A percentile compares a stretch with the other conserved stretches of the same genome.
These are phyloP conservation scores for Apodemia mormo DNA, from an alignment of 2,888 invertebrate genomes.

Conservation along the genomic window DNA sequence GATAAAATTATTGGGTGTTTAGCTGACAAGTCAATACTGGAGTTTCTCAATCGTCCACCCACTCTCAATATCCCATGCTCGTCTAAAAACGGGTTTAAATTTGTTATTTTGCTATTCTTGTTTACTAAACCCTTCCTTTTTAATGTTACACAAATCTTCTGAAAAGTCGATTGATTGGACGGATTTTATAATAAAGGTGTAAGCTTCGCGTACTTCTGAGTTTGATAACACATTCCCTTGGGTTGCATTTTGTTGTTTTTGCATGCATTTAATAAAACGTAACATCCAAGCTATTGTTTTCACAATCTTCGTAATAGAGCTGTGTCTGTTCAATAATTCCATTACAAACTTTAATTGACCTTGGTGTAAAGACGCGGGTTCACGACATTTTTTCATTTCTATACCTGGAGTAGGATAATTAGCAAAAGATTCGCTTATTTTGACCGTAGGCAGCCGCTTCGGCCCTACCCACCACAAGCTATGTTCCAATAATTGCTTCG, in stretches of 20 bases:
- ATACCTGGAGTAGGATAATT: not conserved
- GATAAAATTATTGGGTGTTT: too few species aligned
- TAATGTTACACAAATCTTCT: too few species aligned
- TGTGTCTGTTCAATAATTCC: constrained; percentile 19
- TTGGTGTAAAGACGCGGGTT: not conserved
- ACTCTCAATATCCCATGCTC: constrained; percentile 14
- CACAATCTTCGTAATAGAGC: constrained; percentile 15
- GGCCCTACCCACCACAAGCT: constrained; percentile 19
- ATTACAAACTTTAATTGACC: constrained; percentile 5
- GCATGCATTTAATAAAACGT: constrained; percentile 19
- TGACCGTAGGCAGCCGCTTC: not conserved
- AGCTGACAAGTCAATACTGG: not conserved
- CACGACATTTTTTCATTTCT: not conserved
- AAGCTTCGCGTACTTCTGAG: constrained; percentile 1
- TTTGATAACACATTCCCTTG: not conserved
- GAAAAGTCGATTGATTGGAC: constrained; percentile 21
- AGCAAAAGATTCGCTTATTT: not conserved
- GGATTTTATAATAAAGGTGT: constrained; percentile 19
- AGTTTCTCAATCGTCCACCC: constrained; percentile 11
- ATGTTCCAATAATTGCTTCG: constrained; percentile 14
- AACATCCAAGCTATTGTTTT: constrained; percentile 20
- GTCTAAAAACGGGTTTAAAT: constrained; percentile 20
- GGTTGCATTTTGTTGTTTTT: not conserved
- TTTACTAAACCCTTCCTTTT: not conserved
- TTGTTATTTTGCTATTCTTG: constrained; percentile 20